These are phyloP conservation scores for Scaptomyza pallida DNA, from an alignment of 1,140 invertebrate genomes.

Conservation along the genomic window DNA sequence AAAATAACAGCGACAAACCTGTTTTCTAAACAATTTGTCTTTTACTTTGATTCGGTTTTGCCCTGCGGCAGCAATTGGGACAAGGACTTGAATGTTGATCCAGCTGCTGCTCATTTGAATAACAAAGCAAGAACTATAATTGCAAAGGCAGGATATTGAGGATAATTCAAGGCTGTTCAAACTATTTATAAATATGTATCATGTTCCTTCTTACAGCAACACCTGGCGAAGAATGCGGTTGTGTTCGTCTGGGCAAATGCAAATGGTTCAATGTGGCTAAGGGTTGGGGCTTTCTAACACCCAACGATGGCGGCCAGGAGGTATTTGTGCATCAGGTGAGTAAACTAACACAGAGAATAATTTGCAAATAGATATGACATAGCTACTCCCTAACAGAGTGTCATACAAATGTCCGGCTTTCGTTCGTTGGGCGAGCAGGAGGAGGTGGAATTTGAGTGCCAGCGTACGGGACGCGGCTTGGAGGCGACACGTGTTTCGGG, in stretches of 20 bases:
- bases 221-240: slow-evolving; percentile 76
- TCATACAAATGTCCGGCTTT: slow-evolving; percentile 94
- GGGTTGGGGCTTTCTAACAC: slow-evolving; percentile 96
- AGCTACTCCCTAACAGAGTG: slow-evolving; percentile 87
- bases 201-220: slow-evolving; percentile 16
- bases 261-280: slow-evolving; percentile 98
- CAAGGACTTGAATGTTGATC: slow-evolving; percentile 63
- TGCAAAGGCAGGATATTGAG: slow-evolving; percentile 59
- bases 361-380: background rate
- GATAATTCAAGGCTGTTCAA: slow-evolving; percentile 27
- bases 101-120: slow-evolving; percentile 75
- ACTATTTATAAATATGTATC: background rate
- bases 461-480: slow-evolving; percentile 92
- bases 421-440: slow-evolving; percentile 94
- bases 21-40: slow-evolving; percentile 44
- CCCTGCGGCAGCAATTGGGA: slow-evolving; percentile 75
- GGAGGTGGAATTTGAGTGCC: slow-evolving; percentile 93
- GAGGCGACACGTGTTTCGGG: slow-evolving; percentile 93
- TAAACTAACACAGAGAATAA: slow-evolving; percentile 2
- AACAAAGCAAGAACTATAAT: slow-evolving; percentile 49
- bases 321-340: slow-evolving; percentile 96
- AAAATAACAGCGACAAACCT: slow-evolving; percentile 67
- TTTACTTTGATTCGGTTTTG: slow-evolving; percentile 33
- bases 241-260: slow-evolving; percentile 89
- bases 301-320: slow-evolving; percentile 93